These are phyloP conservation scores for Marasmarcha lunaedactyla DNA, from an alignment of 2,888 invertebrate species.

Conservation along the genomic window DNA sequence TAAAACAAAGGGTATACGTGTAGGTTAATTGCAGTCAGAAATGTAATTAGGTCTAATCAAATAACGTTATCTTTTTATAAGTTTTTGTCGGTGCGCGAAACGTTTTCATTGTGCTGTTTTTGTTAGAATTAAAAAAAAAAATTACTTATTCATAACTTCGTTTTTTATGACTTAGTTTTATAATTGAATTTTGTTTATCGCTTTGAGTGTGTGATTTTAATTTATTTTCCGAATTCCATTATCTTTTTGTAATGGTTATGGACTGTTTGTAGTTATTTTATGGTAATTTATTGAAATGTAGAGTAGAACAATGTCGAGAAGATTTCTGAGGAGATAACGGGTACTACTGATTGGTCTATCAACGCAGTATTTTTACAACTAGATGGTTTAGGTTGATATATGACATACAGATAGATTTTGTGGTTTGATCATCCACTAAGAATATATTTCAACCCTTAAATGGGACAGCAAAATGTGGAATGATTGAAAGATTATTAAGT, in stretches of 20 bases:
- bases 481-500: too few species aligned
- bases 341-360: too few species aligned
- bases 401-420: too few species aligned
- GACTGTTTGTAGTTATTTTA: conserved; percentile 19
- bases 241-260: conserved; percentile 7
- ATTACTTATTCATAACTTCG: conserved; percentile 4
- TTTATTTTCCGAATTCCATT: too few species aligned
- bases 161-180: not conserved
- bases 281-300: conserved; percentile 28
- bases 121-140: conserved; percentile 2
- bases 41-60: conserved; percentile 67
- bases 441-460: too few species aligned
- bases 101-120: conserved; percentile 29
- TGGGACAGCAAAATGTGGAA: too few species aligned
- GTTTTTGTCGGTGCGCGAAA: conserved; percentile 36
- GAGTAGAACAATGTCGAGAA: not conserved
- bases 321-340: too few species aligned
- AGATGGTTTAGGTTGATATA: too few species aligned
- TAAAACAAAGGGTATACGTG: conserved; percentile 64
- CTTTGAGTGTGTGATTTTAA: not conserved
- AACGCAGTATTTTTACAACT: too few species aligned
- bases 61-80: conserved; percentile 53
- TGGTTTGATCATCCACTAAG: too few species aligned
- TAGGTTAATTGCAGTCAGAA: conserved; percentile 61
- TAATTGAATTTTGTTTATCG: not conserved